Conservation (phyloP, 2,888 invertebrate species). For the Eilema depressum region DNA sequence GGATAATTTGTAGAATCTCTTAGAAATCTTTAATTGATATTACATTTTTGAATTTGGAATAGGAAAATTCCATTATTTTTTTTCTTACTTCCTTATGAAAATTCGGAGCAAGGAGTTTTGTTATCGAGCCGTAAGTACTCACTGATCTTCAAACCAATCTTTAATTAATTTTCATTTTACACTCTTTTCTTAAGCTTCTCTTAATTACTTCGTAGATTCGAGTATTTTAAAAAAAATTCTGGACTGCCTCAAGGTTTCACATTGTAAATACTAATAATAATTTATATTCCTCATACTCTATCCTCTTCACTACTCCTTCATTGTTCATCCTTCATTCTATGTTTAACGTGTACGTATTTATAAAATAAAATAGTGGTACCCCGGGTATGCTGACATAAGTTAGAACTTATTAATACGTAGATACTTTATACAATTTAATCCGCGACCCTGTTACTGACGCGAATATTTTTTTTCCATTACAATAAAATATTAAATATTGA, state of each 20-base stretch:
- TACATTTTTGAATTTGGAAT: neutral
- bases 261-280: no score
- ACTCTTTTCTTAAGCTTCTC: neutral
- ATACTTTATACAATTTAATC: no score
- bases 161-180: neutral
- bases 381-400: no score
- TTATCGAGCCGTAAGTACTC: neutral
- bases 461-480: no score
- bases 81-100: neutral
- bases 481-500: conserved; percentile 15
- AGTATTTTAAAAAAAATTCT: neutral
- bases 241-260: no score
- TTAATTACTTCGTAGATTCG: neutral
- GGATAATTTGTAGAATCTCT: neutral
- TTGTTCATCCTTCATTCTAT: no score
- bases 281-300: no score
- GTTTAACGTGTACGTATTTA: no score
- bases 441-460: no score
- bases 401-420: no score
- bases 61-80: neutral
- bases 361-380: no score
- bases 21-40: neutral
- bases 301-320: no score
- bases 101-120: neutral
- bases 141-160: neutral